These are phyloP conservation scores for Cryptocephalus moraei DNA, from an alignment of 2,888 invertebrate genomes.

Conservation along the genomic window DNA sequence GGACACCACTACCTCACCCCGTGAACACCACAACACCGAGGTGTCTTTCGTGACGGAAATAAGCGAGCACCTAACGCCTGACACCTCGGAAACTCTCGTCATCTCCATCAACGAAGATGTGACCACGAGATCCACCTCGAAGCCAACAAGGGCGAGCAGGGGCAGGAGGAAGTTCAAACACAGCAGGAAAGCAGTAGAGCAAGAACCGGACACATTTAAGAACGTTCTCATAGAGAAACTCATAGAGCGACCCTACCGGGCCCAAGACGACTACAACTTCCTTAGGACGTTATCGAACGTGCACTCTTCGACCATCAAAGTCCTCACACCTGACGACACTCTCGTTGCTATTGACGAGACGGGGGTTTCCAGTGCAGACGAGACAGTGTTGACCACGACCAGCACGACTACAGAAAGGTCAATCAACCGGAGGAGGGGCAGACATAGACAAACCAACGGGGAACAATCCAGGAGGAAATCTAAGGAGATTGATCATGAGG, in stretches of 20 bases:
- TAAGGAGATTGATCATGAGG: too few species aligned
- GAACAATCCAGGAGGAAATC: background rate
- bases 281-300: slow-evolving; percentile 11
- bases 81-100: background rate
- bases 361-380: background rate
- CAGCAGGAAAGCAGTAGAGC: background rate
- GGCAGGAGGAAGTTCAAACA: slow-evolving; percentile 5
- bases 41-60: background rate
- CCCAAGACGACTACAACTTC: slow-evolving; percentile 14
- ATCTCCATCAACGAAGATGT: too few species aligned
- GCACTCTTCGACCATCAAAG: slow-evolving; percentile 6
- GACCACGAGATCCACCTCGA: too few species aligned
- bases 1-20: background rate
- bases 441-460: background rate
- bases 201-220: slow-evolving; percentile 8
- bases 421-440: background rate
- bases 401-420: background rate
- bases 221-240: slow-evolving; percentile 8
- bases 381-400: background rate
- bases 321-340: background rate
- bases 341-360: slow-evolving; percentile 1
- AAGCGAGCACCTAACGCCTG: background rate
- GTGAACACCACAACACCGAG: background rate
- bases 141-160: slow-evolving; percentile 2
- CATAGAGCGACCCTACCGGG: slow-evolving; percentile 11